Evolutionary conservation across 2,113 vertebrate species (phyloP).

Genomic region (Pelvicachromis taeniatus): DNA sequence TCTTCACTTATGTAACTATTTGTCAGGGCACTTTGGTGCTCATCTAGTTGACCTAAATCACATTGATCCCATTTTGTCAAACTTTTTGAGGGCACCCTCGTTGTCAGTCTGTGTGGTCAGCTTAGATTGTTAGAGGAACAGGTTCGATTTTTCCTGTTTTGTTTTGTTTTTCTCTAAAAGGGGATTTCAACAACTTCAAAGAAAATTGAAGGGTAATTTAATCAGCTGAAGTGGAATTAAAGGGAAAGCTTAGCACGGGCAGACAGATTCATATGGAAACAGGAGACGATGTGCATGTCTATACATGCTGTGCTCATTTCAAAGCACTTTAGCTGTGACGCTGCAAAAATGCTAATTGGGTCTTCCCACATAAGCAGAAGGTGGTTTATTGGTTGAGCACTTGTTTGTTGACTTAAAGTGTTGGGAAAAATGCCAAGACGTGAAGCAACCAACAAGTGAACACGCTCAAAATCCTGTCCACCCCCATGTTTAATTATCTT

Average conservation of each 20-base stretch:
- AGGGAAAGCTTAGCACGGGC: neutral
- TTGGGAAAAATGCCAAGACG: slow-evolving; percentile 28
- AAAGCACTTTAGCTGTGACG: neutral
- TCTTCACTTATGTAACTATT: neutral
- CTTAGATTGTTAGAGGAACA: neutral
- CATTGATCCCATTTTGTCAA: neutral
- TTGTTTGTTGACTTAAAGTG: slow-evolving; percentile 38
- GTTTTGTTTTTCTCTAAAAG: neutral
- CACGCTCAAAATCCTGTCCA: neutral
- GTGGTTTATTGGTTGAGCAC: slow-evolving; percentile 10
- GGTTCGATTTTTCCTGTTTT: neutral
- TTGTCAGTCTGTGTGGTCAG: neutral
- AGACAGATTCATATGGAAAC: neutral
- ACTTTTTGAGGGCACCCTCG: neutral
- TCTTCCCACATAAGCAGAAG: neutral
- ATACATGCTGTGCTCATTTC: neutral
- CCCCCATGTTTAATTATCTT: slow-evolving; percentile 45
- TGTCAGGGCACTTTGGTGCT: neutral
- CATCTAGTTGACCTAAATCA: neutral
- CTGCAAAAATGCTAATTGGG: slow-evolving; percentile 3
- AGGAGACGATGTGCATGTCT: neutral
- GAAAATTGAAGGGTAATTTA: neutral
- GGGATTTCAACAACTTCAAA: neutral
- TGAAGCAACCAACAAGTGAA: slow-evolving; percentile 30
- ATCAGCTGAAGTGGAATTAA: neutral